Evolutionary conservation across 2,888 invertebrate genomes (phyloP).

Genomic region (Lasioglossum villosulum): DNA sequence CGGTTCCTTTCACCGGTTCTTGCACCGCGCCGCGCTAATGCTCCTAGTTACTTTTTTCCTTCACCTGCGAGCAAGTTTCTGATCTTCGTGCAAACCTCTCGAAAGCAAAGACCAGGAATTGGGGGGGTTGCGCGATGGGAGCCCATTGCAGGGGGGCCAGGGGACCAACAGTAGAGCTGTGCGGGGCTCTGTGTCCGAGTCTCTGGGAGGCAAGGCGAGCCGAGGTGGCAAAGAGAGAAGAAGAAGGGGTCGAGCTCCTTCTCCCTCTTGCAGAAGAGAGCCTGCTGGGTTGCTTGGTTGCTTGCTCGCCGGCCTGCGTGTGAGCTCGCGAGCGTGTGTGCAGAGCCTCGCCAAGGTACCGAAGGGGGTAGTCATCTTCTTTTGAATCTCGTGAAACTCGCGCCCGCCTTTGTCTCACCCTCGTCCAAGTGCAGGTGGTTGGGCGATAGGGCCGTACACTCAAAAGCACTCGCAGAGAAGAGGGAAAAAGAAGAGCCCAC

Average conservation of each 20-base stretch:
- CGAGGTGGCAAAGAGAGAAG: background rate
- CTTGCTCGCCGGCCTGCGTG: background rate
- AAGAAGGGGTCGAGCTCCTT: constrained; percentile 3
- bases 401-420: constrained; percentile 79
- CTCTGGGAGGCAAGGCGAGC: constrained; percentile 32
- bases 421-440: constrained; percentile 78
- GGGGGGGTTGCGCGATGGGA: background rate
- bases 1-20: constrained; percentile 35
- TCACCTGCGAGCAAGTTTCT: constrained; percentile 54
- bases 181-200: background rate
- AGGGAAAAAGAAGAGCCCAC: constrained; percentile 42
- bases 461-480: constrained; percentile 66
- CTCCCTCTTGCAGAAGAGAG: constrained; percentile 21
- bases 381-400: constrained; percentile 81
- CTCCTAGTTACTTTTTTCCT: constrained; percentile 56
- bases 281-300: constrained; percentile 11
- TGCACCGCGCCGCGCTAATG: constrained; percentile 31
- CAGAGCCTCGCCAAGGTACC: constrained; percentile 40
- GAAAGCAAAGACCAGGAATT: constrained; percentile 25
- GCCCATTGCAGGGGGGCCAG: background rate
- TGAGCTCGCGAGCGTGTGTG: background rate
- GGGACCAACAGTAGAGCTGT: background rate
- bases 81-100: constrained; percentile 60
- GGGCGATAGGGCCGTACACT: constrained; percentile 72
- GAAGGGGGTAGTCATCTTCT: constrained; percentile 76